Evolutionary conservation across 2,113 vertebrate species (phyloP), one percentile per base, ranked within the genome.

Genomic region (Sinocyclocheilus anophthalmus): DNA sequence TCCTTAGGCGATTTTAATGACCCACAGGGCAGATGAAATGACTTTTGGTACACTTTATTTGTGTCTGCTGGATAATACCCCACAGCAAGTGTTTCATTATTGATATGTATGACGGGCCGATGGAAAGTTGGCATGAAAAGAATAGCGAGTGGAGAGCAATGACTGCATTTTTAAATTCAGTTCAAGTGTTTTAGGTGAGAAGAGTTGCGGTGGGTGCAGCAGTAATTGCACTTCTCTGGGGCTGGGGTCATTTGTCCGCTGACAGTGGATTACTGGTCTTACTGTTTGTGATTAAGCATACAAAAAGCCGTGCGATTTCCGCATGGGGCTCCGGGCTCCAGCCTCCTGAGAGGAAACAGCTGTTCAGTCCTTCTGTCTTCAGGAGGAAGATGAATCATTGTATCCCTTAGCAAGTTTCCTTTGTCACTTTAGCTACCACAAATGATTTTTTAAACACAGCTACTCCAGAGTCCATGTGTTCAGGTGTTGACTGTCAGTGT

Each of bases 1-100:
- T 93, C 91, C 90, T 12, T 59, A 50, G 92, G 89, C 88, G 82
- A 79, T 87, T 91, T 90, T 91, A 94, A 92, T 92, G 91, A 91
- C 91, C 91, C 87, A 77, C 67, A 50, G 87, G 89, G 88, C 76
- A 75, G 84, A 91, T 70, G 80, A 92, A 91, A 89, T 33, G 55
- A 79, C 69, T 11, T 84, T 83, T 78, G n/a, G 24, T 76, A 79
- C 45, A 81, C 61, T 85, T 83, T 85, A 79, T 93, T 89, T 91
- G 87, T 88, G 90, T 82, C 80, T 80, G 13, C 59, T 24, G 70
- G 82, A 83, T 85, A 90, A 89, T 69, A 87, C 77, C 76, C 59
- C 72, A 87, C 85, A 88, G 82, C 39, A 89, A 76, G 80, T 42
- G 6, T 89, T 86, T 22, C 73, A 13, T n/a, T 85, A 81, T 89